These are phyloP conservation scores for Thunnus albacares DNA, from an alignment of 2,797 vertebrate species.

Conservation along the genomic window DNA sequence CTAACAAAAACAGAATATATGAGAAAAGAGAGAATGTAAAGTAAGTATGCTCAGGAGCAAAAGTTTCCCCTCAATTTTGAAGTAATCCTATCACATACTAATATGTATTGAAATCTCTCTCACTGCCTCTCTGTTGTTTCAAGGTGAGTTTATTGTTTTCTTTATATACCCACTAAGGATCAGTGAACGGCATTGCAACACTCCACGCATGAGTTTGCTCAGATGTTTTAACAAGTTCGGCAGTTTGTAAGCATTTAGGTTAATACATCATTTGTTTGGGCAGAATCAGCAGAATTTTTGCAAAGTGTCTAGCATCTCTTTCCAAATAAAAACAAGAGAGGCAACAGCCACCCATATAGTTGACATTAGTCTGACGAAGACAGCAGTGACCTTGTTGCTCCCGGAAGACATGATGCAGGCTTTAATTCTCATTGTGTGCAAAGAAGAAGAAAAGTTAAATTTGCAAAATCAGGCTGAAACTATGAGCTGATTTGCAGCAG, in stretches of 20 bases:
- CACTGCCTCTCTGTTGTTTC: slow-evolving; percentile 83
- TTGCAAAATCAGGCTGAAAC: neutral
- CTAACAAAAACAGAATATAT: neutral
- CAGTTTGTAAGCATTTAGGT: slow-evolving; percentile 73
- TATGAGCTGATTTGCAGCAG: neutral
- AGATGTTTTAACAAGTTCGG: slow-evolving; percentile 44
- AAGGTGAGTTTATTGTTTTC: slow-evolving; percentile 84
- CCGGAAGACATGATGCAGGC: neutral
- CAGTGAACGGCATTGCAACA: slow-evolving; percentile 49
- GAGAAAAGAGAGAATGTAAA: slow-evolving; percentile 25
- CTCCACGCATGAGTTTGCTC: slow-evolving; percentile 72
- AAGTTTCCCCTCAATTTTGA: slow-evolving; percentile 56
- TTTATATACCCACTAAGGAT: slow-evolving; percentile 54
- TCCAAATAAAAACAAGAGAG: neutral
- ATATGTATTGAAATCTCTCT: slow-evolving; percentile 82
- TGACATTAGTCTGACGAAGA: neutral
- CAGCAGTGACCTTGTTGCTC: neutral
- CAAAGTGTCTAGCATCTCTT: neutral
- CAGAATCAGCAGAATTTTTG: neutral
- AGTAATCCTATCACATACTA: slow-evolving; percentile 74
- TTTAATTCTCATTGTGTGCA: neutral
- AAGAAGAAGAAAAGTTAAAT: neutral
- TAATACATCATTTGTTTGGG: slow-evolving; percentile 15
- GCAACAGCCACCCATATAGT: neutral
- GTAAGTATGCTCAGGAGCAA: slow-evolving; percentile 65